phyloP scores from a whole-genome alignment of 2,797 vertebrate genomes.

The Danio jaintianensis region DNA sequence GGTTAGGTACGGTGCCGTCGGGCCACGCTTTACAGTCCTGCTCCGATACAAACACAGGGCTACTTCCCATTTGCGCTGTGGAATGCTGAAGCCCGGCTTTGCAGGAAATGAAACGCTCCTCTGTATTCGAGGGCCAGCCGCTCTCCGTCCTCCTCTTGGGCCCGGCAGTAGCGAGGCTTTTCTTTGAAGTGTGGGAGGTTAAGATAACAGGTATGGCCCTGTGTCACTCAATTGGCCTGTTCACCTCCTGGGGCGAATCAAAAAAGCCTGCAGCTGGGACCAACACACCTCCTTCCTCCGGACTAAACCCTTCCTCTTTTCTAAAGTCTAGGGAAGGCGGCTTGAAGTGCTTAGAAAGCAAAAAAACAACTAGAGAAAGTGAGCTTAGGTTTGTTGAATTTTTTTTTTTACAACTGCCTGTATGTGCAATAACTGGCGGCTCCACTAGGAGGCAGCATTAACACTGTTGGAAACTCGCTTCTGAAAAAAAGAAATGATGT shows the following conservation, averaged over 20 bases:
- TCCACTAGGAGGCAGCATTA: conserved; percentile 8
- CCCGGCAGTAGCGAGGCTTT: conserved; percentile 48
- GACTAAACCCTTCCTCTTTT: conserved; percentile 44
- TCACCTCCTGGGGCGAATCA: conserved; percentile 77
- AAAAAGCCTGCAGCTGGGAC: conserved; percentile 77
- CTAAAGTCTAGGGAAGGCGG: conserved; percentile 57
- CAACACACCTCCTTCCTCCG: conserved; percentile 63
- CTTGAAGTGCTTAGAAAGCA: conserved; percentile 66
- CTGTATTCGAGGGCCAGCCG: conserved; percentile 77
- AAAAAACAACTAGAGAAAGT: conserved; percentile 54
- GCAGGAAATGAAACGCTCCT: conserved; percentile 88
- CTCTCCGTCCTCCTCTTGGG: conserved; percentile 24
- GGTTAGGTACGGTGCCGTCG: conserved; percentile 65
- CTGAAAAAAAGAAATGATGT: neutral
- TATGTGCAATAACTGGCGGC: neutral
- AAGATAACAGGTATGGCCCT: conserved; percentile 83
- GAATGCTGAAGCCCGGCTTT: conserved; percentile 78
- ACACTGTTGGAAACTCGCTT: neutral
- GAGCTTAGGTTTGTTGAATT: neutral
- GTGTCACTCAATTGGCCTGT: conserved; percentile 76
- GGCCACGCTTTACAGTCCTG: conserved; percentile 80
- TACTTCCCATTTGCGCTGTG: conserved; percentile 79
- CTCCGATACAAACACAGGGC: conserved; percentile 79
- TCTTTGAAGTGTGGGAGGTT: conserved; percentile 89
- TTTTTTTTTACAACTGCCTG: neutral